Evolutionary conservation across 2,888 invertebrate species (phyloP).

Genomic region (Acanthococcus lagerstroemiae): DNA sequence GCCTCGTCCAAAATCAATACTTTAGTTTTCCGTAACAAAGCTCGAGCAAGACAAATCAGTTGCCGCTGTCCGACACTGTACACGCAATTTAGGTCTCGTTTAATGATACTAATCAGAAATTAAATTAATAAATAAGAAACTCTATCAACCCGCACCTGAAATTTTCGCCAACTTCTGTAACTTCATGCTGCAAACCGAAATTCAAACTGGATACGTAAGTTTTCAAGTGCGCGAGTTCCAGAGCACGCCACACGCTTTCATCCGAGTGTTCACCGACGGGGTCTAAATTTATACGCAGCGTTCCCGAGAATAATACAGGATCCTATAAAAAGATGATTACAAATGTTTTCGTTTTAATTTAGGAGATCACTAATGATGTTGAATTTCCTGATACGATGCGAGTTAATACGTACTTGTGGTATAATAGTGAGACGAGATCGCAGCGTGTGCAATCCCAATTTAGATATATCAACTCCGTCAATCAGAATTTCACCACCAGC

Average conservation of each 20-base stretch:
- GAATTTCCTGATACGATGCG: too few relatives aligned
- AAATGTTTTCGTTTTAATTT: too few relatives aligned
- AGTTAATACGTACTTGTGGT: constrained; percentile 45
- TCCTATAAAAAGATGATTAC: too few relatives aligned
- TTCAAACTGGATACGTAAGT: constrained; percentile 65
- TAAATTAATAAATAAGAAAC: too few relatives aligned
- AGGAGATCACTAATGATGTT: too few relatives aligned
- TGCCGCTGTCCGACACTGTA: too few relatives aligned
- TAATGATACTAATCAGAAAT: too few relatives aligned
- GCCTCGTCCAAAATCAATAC: too few relatives aligned
- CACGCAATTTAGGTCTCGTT: too few relatives aligned
- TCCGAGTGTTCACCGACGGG: constrained; percentile 73
- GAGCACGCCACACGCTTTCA: constrained; percentile 73
- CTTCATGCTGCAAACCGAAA: constrained; percentile 68
- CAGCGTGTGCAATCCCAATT: constrained; percentile 73
- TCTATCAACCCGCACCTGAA: too few relatives aligned
- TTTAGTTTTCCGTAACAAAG: too few relatives aligned
- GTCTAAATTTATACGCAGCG: constrained; percentile 82
- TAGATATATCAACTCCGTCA: constrained; percentile 70
- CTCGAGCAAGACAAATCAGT: too few relatives aligned
- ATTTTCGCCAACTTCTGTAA: constrained; percentile 88
- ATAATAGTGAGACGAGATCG: constrained; percentile 51
- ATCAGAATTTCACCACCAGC: constrained; percentile 70
- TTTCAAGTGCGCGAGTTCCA: constrained; percentile 85
- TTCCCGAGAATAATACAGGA: constrained; percentile 89